Evolutionary conservation across 2,113 vertebrate genomes (phyloP), one percentile per base, ranked within the genome.

Genomic region (Atlantisia rogersi): DNA sequence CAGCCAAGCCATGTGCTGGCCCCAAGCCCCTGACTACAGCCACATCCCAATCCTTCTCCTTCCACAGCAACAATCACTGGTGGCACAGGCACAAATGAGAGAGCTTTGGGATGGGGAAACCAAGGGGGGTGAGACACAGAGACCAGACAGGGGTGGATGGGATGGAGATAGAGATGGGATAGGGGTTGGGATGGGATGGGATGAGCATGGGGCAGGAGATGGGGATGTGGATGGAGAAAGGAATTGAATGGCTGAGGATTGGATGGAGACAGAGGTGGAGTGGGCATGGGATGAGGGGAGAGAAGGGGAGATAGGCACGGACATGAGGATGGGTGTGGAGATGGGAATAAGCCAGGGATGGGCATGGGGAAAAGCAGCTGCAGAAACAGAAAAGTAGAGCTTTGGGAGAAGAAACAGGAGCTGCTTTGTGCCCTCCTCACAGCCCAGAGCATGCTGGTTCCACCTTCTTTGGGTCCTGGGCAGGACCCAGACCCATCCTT

Each of bases 1-100:
- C 11, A 18, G 42, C 29, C 46, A 20, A 12, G 55, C n/a, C 5
- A 0, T 5, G n/a, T 15, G n/a, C 50, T 1, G 0, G 18, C n/a
- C 37, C 3, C 28, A 31, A 42, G 56, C 12, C 26, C 39, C 71
- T 2, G 1, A 5, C 20, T 6, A 0, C 4, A 0, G 6, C 7
- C 71, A 58, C 1, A 0, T n/a, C 37, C 19, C 42, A 5, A 0
- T 31, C 29, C 2, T 8, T 59, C 46, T 48, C 20, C 19, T 44
- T 44, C 42, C 42, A 44, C 42, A 44, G 20, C 46, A 48, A 48
- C 8, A 21, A 21, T 48, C 1, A 1, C 22, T 25, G 15, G 10
- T 4, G 3, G 29, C 6, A 77, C 29, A 40, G 29, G 18, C 46
- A 53, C 1, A 18, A 44, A 4, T 2, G 19, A 20, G 42, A 71